Conservation (phyloP, 2,888 invertebrate genomes). For the Odontocolon sp. region DNA sequence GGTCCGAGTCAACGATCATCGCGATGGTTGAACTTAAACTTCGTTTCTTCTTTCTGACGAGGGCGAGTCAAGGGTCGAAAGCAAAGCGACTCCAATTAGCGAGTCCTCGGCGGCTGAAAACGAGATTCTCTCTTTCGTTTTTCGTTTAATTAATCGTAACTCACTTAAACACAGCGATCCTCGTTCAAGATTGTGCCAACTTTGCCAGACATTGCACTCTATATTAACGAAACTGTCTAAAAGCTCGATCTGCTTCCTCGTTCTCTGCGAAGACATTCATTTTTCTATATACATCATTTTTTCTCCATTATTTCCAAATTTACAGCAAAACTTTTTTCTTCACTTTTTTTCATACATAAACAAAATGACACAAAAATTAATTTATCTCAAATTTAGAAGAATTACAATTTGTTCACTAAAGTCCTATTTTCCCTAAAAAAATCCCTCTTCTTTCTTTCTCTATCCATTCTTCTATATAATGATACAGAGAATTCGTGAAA, state of each 20-base stretch:
- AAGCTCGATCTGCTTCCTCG: neutral
- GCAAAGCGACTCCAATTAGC: conserved; percentile 60
- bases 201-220: conserved; percentile 8
- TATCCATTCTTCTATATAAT: neutral
- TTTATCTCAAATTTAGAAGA: too few species aligned
- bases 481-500: neutral
- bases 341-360: too few species aligned
- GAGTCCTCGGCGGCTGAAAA: conserved; percentile 47
- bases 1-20: conserved; percentile 31
- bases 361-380: too few species aligned
- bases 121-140: conserved; percentile 57
- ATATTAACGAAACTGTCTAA: neutral
- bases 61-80: conserved; percentile 33
- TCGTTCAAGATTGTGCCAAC: conserved; percentile 45
- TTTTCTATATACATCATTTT: too few species aligned
- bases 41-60: conserved; percentile 25
- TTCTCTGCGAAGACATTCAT: too few species aligned
- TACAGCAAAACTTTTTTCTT: too few species aligned
- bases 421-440: too few species aligned
- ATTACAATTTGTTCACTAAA: too few species aligned
- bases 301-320: too few species aligned
- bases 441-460: too few species aligned
- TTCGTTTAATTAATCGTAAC: conserved; percentile 69
- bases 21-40: conserved; percentile 47
- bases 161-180: conserved; percentile 53